Base-by-base conservation (phyloP, 2,888 invertebrate genomes). In the Heliconius ethilla region DNA sequence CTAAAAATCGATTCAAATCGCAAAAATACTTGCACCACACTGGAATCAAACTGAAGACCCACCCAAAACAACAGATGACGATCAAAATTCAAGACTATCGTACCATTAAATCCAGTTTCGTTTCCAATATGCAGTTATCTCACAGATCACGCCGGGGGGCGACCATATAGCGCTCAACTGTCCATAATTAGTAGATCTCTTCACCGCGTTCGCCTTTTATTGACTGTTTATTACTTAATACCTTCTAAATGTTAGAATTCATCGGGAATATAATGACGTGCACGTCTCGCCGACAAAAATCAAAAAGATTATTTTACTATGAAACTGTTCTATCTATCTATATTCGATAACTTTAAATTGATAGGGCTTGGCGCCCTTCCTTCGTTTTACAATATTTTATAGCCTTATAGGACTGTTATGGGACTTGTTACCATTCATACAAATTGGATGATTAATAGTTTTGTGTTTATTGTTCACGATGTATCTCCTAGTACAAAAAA, bases 201-300 rank as follows among this genome's bases (percentile, higher is more conserved):
- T 85, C 84, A 82, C 83, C 82, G 83, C 78, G 83, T 80, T 83
- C 83, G 84, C 87, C 84, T 87, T 92, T 92, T 92, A 92, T 90
- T 85, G 87, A 86, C 91, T 92, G 91, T 92, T 93, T 92, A 92
- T 92, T 90, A 87, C 92, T 93, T 93, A 93, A 92, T 93, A 91
- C 87, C 88, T 29, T 76, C 73, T 72, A 78, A 72, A 78, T 75
- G 75, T 80, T 76, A 76, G 75, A 70, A 76, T 77, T 79, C 79
- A 76, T 76, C 67, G 37, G 63, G 66, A 76, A 70, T 72, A 69
- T 81, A 81, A 79, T 77, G 74, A 72, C 18, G 37, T 67, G 75
- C 70, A 37, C 55, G 66, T 59, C 70, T 55, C 62, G 81, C 81
- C 81, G 81, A 79, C 81, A 79, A 75, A 79, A 75, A 72, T 69